Conservation (phyloP, 2,113 vertebrate species). For the Barnardius zonarius region DNA sequence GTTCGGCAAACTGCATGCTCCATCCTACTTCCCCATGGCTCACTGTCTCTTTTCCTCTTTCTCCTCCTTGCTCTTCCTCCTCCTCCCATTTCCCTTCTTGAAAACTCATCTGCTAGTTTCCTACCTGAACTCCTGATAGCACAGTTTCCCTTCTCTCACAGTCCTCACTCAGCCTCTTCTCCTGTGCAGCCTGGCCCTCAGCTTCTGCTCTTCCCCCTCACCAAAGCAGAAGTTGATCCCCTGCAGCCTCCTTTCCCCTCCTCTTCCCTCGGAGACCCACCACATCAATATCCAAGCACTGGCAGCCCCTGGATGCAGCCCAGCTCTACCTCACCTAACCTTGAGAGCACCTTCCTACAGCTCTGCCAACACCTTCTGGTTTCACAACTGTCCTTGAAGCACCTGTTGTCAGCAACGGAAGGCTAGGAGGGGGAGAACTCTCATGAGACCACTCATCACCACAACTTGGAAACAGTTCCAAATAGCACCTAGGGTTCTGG, state of each 20-base stretch:
- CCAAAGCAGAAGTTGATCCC: too few species aligned
- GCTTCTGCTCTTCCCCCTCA: background rate
- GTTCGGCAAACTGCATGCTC: background rate
- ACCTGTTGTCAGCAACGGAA: background rate
- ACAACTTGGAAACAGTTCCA: background rate
- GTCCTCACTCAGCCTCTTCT: background rate
- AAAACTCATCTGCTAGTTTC: background rate
- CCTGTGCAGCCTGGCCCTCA: background rate
- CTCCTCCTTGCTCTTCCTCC: background rate
- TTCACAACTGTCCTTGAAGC: rapidly evolving
- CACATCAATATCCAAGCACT: background rate
- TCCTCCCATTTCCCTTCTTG: background rate
- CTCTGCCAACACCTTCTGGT: background rate
- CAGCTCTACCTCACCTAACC: background rate
- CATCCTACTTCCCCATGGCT: background rate
- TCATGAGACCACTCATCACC: background rate
- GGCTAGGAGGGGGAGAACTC: background rate
- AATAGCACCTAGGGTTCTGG: background rate
- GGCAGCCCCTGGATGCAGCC: background rate
- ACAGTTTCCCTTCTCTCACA: background rate
- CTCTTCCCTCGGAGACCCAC: background rate
- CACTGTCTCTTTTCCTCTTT: background rate
- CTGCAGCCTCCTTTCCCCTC: background rate
- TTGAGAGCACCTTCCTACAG: background rate
- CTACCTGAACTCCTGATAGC: background rate